These are phyloP conservation scores for Cebus imitator DNA, from an alignment of 2,113 vertebrate genomes.

Conservation along the genomic window DNA sequence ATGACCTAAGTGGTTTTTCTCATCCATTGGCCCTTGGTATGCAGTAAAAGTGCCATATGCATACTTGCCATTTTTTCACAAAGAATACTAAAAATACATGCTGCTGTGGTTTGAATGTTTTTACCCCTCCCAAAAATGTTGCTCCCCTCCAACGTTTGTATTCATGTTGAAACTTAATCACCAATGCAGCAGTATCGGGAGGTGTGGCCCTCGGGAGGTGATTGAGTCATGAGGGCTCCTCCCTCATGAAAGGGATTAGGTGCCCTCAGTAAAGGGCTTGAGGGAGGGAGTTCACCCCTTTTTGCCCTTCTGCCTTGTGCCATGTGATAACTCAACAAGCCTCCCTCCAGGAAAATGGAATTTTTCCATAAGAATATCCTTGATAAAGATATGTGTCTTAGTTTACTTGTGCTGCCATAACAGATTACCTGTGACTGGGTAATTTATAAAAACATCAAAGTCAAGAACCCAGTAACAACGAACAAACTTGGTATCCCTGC, in stretches of 20 bases:
- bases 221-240: background rate
- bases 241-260: background rate
- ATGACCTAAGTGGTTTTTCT: background rate
- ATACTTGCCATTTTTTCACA: background rate
- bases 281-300: background rate
- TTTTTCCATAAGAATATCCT: background rate
- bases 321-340: background rate
- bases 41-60: too few species aligned
- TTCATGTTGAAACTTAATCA: background rate
- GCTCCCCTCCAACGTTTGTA: too few species aligned
- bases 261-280: background rate
- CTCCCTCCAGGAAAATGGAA: background rate
- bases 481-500: background rate
- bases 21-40: background rate
- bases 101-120: background rate
- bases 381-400: background rate
- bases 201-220: background rate
- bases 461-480: background rate
- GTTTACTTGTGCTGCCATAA: background rate
- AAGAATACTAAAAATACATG: background rate
- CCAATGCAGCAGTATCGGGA: background rate
- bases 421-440: background rate
- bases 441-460: background rate
- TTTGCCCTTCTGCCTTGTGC: background rate
- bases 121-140: background rate